phyloP scores from a whole-genome alignment of 2,888 invertebrate genomes.

The Antitype chi region DNA sequence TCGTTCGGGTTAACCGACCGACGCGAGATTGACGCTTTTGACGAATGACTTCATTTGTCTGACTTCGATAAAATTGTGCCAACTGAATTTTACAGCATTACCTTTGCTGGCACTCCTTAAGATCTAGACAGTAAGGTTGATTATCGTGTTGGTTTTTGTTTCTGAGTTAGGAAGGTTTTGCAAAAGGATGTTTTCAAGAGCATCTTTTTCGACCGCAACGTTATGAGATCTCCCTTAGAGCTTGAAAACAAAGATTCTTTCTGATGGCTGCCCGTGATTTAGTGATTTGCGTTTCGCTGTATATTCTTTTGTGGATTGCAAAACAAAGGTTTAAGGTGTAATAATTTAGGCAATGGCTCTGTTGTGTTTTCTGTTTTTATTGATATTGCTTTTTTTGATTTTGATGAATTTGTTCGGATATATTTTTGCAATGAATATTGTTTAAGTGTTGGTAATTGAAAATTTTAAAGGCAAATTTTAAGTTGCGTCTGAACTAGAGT shows the following conservation, averaged over 20 bases:
- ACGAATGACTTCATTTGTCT: constrained; percentile 89
- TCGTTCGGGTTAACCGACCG: constrained; percentile 85
- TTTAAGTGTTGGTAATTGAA: neutral
- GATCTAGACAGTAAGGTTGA: constrained; percentile 53
- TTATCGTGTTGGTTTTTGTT: constrained; percentile 43
- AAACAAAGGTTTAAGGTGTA: constrained; percentile 63
- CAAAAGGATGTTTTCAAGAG: constrained; percentile 74
- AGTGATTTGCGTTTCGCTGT: constrained; percentile 77
- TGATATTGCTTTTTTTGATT: constrained; percentile 29
- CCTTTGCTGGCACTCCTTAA: neutral
- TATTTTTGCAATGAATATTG: constrained; percentile 5
- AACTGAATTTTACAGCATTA: constrained; percentile 55
- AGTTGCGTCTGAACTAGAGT: neutral
- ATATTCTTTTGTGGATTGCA: constrained; percentile 60
- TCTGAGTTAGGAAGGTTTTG: constrained; percentile 45
- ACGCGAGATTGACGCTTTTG: constrained; percentile 82
- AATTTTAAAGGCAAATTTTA: neutral
- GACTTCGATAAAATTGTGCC: constrained; percentile 86
- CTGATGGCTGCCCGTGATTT: constrained; percentile 84
- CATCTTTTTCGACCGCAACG: constrained; percentile 84
- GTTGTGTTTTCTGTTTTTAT: constrained; percentile 36
- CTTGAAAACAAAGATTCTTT: constrained; percentile 87
- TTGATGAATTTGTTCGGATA: constrained; percentile 16
- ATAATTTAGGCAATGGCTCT: constrained; percentile 48
- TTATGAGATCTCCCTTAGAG: constrained; percentile 84